Conservation (phyloP, 2,888 invertebrate species). For the Euzophera pinguis region DNA sequence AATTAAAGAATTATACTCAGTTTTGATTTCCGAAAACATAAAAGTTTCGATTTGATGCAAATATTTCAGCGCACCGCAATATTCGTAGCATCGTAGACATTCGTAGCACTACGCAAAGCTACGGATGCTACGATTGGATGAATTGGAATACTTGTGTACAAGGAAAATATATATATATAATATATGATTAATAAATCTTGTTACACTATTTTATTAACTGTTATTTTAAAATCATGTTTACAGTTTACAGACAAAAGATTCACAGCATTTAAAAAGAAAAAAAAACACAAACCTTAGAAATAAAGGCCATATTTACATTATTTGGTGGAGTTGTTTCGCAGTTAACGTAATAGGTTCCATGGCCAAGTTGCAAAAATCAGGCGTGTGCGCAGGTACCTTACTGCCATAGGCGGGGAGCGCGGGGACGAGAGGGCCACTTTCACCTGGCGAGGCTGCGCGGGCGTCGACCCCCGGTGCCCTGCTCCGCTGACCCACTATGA, state of each 20-base stretch:
- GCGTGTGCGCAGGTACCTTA: slow-evolving; percentile 69
- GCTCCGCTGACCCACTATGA: slow-evolving; percentile 75
- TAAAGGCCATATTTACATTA: slow-evolving; percentile 70
- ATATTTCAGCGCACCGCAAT: not conserved
- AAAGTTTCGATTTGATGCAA: not conserved
- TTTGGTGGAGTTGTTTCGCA: slow-evolving; percentile 63
- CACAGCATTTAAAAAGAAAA: too few species aligned
- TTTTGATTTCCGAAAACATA: too few species aligned
- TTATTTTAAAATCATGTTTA: too few species aligned
- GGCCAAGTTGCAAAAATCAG: slow-evolving; percentile 77
- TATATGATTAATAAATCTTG: too few species aligned
- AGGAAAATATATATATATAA: too few species aligned
- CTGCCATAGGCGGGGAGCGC: slow-evolving; percentile 47
- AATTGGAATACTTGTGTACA: too few species aligned
- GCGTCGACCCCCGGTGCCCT: slow-evolving; percentile 74
- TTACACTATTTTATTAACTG: too few species aligned
- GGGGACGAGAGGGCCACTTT: slow-evolving; percentile 68
- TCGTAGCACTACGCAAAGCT: not conserved
- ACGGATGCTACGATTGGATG: too few species aligned
- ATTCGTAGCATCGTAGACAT: slow-evolving; percentile 3
- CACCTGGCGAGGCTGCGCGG: slow-evolving; percentile 77
- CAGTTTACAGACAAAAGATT: too few species aligned
- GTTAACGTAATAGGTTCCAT: slow-evolving; percentile 76
- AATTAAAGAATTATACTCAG: too few species aligned
- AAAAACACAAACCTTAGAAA: slow-evolving; percentile 28